These are phyloP conservation scores for Phacellophora camtschatica DNA, from an alignment of 30 jellyfish, hydroid and myxozoan genomes.

Conservation along the genomic window DNA sequence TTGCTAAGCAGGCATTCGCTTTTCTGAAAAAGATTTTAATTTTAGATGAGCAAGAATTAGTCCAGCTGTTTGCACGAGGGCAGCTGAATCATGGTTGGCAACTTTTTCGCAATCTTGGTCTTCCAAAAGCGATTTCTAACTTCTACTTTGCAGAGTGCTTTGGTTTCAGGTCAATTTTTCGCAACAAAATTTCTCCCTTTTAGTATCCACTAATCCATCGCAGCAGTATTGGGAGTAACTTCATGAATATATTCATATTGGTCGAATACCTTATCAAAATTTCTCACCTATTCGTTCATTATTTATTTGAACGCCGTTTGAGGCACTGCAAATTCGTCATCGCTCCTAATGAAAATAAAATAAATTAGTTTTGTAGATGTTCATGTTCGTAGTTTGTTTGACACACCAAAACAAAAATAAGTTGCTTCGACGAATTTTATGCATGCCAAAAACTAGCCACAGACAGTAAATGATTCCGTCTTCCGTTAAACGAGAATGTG, in stretches of 20 bases:
- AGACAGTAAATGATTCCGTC: no score
- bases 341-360: no score
- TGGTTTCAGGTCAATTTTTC: conserved; percentile 53
- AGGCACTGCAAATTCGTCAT: not conserved
- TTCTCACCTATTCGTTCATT: conserved; percentile 14
- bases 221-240: conserved; percentile 25
- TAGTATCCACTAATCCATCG: conserved; percentile 39
- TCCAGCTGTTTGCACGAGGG: conserved; percentile 34
- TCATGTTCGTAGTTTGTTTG: no score
- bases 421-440: no score
- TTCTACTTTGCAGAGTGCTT: conserved; percentile 46
- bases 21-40: conserved; percentile 35
- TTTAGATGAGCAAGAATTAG: conserved; percentile 26
- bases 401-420: no score
- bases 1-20: conserved; percentile 50
- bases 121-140: conserved; percentile 35
- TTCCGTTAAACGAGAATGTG: no score
- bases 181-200: conserved; percentile 23
- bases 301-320: conserved; percentile 10
- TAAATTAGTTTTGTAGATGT: no score
- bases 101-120: conserved; percentile 24
- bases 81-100: conserved; percentile 39
- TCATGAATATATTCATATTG: conserved; percentile 56
- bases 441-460: no score
- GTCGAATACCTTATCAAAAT: conserved; percentile 31